phyloP scores from a whole-genome alignment of 2,888 invertebrate genomes.

The Torymus aiolomorphi region DNA sequence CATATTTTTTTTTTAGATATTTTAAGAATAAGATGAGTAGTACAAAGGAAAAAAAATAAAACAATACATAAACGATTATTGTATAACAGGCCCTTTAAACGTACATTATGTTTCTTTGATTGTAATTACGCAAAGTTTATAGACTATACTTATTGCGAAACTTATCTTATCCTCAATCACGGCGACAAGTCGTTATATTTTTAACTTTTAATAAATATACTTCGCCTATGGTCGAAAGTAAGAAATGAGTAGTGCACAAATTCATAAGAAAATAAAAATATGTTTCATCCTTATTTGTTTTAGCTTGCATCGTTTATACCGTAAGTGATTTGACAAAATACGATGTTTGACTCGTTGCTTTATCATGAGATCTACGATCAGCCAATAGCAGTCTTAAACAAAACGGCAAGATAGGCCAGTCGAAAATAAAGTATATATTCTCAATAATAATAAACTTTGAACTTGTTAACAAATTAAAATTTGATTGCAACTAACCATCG shows the following conservation, averaged over 20 bases:
- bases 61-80: conserved; percentile 35
- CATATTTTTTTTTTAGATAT: conserved; percentile 23
- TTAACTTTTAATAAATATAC: conserved; percentile 16
- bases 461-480: conserved; percentile 51
- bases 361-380: conserved; percentile 53
- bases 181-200: conserved; percentile 20
- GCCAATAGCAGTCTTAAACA: conserved; percentile 58
- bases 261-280: conserved; percentile 43
- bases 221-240: conserved; percentile 35
- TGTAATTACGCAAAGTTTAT: conserved; percentile 53
- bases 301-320: conserved; percentile 26
- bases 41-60: conserved; percentile 37
- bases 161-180: conserved; percentile 44
- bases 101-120: conserved; percentile 46
- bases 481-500: conserved; percentile 40
- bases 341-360: conserved; percentile 44
- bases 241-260: conserved; percentile 34
- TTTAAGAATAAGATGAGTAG: conserved; percentile 29
- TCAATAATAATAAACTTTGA: conserved; percentile 52
- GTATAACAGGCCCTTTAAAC: conserved; percentile 36
- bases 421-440: conserved; percentile 45
- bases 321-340: conserved; percentile 42
- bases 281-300: conserved; percentile 30
- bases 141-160: conserved; percentile 46
- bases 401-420: conserved; percentile 56